These are phyloP conservation scores for Myotis planiceps DNA, from an alignment of 2,797 vertebrate genomes.

Conservation along the genomic window DNA sequence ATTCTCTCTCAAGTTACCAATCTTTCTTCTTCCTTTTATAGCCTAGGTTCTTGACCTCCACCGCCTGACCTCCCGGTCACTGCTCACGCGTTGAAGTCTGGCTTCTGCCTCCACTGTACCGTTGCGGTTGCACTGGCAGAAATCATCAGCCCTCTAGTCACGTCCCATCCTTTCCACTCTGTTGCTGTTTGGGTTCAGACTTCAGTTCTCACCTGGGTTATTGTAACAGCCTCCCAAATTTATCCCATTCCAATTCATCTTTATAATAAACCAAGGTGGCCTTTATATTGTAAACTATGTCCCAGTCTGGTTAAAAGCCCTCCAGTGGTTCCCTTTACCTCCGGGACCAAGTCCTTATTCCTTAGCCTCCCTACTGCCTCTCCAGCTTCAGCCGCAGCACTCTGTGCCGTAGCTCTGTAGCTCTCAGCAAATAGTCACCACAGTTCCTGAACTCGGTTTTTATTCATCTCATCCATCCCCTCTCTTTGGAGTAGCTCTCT, in stretches of 20 bases:
- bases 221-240: background rate
- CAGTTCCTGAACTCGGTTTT: background rate
- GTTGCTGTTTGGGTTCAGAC: background rate
- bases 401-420: background rate
- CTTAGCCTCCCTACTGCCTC: background rate
- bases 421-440: background rate
- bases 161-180: background rate
- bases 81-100: background rate
- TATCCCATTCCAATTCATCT: background rate
- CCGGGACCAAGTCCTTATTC: background rate
- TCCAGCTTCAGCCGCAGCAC: background rate
- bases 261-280: background rate
- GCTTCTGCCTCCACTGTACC: background rate
- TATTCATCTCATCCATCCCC: background rate
- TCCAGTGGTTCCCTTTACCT: background rate
- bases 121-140: background rate
- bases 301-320: background rate
- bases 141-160: background rate
- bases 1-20: background rate
- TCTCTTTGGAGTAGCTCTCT: background rate
- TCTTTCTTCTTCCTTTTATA: background rate
- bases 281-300: background rate
- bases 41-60: background rate
- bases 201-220: background rate
- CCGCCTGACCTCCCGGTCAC: background rate